Evolutionary conservation across 1,140 invertebrate genomes (phyloP).

Genomic region (Orchesella cincta): DNA sequence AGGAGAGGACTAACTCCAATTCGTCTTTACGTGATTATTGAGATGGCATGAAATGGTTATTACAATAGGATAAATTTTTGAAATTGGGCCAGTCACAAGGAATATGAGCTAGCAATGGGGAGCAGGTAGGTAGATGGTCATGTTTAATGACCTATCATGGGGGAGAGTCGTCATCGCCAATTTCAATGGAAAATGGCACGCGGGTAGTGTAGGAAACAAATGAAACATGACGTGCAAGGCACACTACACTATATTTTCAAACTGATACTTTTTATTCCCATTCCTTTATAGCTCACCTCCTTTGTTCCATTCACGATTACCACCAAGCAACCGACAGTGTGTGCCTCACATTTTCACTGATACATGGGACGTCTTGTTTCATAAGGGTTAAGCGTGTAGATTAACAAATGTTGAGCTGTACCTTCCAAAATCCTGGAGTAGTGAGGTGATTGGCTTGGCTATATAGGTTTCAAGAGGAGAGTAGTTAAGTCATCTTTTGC

Average conservation of each 20-base stretch:
- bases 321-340: too few relatives aligned
- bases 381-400: too few relatives aligned
- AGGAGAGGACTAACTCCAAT: too few relatives aligned
- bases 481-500: slow-evolving; percentile 2
- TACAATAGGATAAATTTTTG: neutral
- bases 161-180: neutral
- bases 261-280: too few relatives aligned
- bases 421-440: too few relatives aligned
- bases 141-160: neutral
- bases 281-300: too few relatives aligned
- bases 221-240: too few relatives aligned
- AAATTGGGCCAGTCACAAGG: neutral
- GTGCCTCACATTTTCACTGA: too few relatives aligned
- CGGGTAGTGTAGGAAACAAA: neutral
- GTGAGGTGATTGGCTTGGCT: neutral
- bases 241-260: too few relatives aligned
- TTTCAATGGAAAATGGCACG: slow-evolving; percentile 4
- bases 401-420: too few relatives aligned
- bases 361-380: too few relatives aligned
- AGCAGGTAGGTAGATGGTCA: neutral
- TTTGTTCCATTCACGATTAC: too few relatives aligned
- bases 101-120: neutral
- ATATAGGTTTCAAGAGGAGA: neutral
- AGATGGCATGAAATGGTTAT: neutral
- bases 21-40: neutral